Percentiles rank a stretch among this genome's conserved stretches.
phyloP scores from a whole-genome alignment of 2,113 vertebrate genomes.

The Nibea coibor region DNA sequence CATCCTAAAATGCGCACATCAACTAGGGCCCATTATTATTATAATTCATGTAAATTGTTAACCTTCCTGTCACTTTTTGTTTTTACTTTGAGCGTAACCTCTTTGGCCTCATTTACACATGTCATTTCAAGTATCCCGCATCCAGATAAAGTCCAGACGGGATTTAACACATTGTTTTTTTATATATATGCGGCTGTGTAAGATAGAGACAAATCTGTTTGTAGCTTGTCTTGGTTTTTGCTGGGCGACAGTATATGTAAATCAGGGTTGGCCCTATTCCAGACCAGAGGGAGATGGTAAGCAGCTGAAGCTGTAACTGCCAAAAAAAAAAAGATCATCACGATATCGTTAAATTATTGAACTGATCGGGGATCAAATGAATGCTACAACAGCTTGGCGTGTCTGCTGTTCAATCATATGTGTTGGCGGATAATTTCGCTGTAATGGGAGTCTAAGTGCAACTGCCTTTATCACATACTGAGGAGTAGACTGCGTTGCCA shows the following conservation, averaged over 20 bases:
- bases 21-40: background rate
- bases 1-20: background rate
- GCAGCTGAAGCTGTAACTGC: background rate
- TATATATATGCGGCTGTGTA: background rate
- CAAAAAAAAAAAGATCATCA: background rate
- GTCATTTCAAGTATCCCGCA: background rate
- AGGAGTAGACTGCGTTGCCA: background rate
- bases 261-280: background rate
- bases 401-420: background rate
- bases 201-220: background rate
- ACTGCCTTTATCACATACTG: background rate
- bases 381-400: background rate
- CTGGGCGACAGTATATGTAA: background rate
- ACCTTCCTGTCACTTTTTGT: background rate
- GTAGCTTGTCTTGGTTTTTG: background rate
- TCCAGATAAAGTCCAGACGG: background rate
- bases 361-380: background rate
- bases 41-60: background rate
- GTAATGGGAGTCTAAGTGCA: background rate
- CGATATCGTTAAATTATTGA: background rate
- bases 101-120: background rate
- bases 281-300: background rate
- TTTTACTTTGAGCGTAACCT: background rate
- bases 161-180: too few relatives aligned
- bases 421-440: constrained; percentile 3